Evolutionary conservation across 2,888 invertebrate species (phyloP), one percentile per base, ranked within the genome.

Genomic region (Tortrix viridana): DNA sequence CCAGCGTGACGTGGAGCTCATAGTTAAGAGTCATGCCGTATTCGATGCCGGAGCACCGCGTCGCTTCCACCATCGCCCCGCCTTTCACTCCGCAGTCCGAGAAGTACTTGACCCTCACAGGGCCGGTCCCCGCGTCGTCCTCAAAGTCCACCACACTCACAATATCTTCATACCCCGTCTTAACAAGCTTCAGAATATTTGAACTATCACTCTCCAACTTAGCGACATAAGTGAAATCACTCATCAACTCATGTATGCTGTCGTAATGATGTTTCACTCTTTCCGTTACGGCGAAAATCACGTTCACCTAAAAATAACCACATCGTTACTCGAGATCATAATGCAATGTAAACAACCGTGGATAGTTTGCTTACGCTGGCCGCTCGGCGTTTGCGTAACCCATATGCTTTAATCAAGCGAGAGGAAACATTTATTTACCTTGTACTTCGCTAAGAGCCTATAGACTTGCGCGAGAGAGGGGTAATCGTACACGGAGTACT

Each of bases 251-350:
- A 57, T 94, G 94, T 46, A 98, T 88, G 71, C 94, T 91, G 66
- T 94, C 90, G 84, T 97, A 98, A 56, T 95, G 94, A 6, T 84
- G 76, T 7, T 94, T 92, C 44, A 95, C 95, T 65, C 94, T 92
- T 73, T 94, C 93, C 0, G 97, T 97, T 0, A 97, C 96, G 0
- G 97, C 97, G 82, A 98, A 97, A 74, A 98, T 97, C 6, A 98
- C 93, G 85, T 96, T 97, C 44, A 96, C 94, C 93, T 94, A 75
- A 70, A 92, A 89, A 65, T 50, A 59, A 62, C 50, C 48, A 26
- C 55, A 65, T 50, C 32, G 47, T 52, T 55, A 63, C 32, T 50
- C 18, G 57, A 56, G 44, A 32, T 71, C 50, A 54, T 59, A 58
- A 50, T 54, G 64, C 61, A 65, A 20, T 37, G 53, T 53, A 57